Evolutionary conservation across 2,797 vertebrate species (phyloP).

Genomic region (Mormyrus hasselquistii): DNA sequence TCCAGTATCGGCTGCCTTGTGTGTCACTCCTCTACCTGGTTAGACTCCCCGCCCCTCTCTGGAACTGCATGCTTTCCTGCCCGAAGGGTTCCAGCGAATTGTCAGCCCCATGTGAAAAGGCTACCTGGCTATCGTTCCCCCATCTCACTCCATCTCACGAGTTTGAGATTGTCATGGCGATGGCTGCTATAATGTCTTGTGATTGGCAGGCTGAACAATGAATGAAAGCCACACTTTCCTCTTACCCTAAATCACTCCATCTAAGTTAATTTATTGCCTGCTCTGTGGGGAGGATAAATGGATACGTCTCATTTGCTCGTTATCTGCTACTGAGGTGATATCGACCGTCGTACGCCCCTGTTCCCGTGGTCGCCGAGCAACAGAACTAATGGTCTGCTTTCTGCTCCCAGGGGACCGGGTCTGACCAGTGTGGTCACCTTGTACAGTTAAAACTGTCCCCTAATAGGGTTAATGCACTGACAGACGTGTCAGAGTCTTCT

Average conservation of each 20-base stretch:
- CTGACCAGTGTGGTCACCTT: neutral
- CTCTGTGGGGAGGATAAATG: neutral
- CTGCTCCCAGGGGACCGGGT: neutral
- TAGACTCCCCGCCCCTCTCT: neutral
- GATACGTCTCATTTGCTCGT: neutral
- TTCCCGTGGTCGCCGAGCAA: neutral
- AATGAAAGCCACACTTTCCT: neutral
- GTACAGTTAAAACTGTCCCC: neutral
- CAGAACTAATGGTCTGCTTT: neutral
- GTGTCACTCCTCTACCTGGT: neutral
- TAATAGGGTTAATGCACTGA: neutral
- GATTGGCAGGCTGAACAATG: constrained; percentile 1
- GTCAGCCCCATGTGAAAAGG: neutral
- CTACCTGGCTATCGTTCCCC: neutral
- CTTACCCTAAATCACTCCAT: neutral
- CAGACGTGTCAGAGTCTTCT: neutral
- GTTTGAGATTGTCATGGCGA: constrained; percentile 59
- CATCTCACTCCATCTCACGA: constrained; percentile 22
- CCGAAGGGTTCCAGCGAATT: neutral
- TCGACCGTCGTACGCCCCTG: neutral
- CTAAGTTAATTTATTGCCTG: neutral
- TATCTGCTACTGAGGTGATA: neutral
- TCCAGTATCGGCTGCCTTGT: neutral
- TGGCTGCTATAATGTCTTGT: neutral
- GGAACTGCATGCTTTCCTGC: neutral